Conservation (phyloP, 2,888 invertebrate species). For the Athripsodes cinereus region DNA sequence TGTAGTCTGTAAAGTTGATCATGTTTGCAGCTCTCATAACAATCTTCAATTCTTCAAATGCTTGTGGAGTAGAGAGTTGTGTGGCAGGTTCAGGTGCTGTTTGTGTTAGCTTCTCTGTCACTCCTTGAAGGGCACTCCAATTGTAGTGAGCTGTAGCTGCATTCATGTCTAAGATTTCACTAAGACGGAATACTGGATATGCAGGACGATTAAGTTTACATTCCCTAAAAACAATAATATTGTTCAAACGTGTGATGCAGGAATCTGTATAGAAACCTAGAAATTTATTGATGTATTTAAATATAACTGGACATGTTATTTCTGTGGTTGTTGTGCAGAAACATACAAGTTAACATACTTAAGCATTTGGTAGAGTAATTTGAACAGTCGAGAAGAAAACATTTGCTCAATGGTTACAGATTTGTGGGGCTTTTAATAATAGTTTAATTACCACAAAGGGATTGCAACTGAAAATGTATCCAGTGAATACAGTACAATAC, state of each 20-base stretch:
- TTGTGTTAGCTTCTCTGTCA: conserved; percentile 48
- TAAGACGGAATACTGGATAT: conserved; percentile 67
- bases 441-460: too few relatives aligned
- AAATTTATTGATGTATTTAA: not conserved
- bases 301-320: not conserved
- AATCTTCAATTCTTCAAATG: conserved; percentile 52
- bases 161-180: conserved; percentile 63
- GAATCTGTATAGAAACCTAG: too few relatives aligned
- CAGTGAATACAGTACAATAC: too few relatives aligned
- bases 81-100: conserved; percentile 48
- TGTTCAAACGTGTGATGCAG: too few relatives aligned
- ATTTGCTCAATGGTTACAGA: too few relatives aligned
- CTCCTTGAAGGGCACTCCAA: conserved; percentile 55
- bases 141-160: conserved; percentile 58
- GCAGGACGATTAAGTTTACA: conserved; percentile 66
- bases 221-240: conserved; percentile 44
- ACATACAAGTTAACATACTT: not conserved
- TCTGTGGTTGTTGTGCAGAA: too few relatives aligned
- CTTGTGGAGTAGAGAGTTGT: conserved; percentile 52
- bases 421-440: too few relatives aligned
- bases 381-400: too few relatives aligned
- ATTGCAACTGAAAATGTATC: too few relatives aligned
- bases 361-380: not conserved
- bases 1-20: conserved; percentile 56
- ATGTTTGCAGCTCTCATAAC: conserved; percentile 52